Evolutionary conservation across 1,140 invertebrate genomes (phyloP), one percentile per base, ranked within the genome.

Genomic region (Pseudomyrmex concolor): DNA sequence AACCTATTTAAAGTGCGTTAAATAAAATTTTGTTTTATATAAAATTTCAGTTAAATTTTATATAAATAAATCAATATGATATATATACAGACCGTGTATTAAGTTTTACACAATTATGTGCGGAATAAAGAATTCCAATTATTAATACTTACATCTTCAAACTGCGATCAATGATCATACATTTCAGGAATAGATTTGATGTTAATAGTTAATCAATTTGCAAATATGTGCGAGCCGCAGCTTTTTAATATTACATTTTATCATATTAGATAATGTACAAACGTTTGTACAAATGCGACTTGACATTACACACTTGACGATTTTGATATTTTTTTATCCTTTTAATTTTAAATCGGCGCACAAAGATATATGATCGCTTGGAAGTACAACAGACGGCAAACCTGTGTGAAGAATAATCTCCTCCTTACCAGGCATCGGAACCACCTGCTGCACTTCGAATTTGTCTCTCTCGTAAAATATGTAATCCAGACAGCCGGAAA

Each of bases 311-410:
- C 5, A 34, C 1, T 25, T 25, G 25, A 25, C 25, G 2, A 25
- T 25, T 34, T 34, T 34, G 5, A 22, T 19, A 60, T 55, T 76
- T 63, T 63, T 72, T 86, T 84, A 88, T 67, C 77, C 84, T 63
- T 91, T 95, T 95, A 96, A 96, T 78, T 94, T 93, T 50, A 99
- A 93, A 94, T 98, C 98, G 66, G 97, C 97, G 73, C 98, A 95
- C 64, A 99, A 94, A 67, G 98, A 96, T 85, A 99, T 94, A 94
- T 99, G 98, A 95, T 99, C 98, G 17, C 98, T 99, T 1, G 98
- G 98, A 94, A 97, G 98, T 9, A 97, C 96, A 17, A 97, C 93
- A 89, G 97, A 99, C 2, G 98, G 98, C 83, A 99, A 95, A 12
- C 97, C 98, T 60, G 91, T 94, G 90, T 98, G 93, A 51, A 94